These are phyloP conservation scores for Polydesmus complanatus DNA, from an alignment of 2,888 invertebrate species.

Conservation along the genomic window DNA sequence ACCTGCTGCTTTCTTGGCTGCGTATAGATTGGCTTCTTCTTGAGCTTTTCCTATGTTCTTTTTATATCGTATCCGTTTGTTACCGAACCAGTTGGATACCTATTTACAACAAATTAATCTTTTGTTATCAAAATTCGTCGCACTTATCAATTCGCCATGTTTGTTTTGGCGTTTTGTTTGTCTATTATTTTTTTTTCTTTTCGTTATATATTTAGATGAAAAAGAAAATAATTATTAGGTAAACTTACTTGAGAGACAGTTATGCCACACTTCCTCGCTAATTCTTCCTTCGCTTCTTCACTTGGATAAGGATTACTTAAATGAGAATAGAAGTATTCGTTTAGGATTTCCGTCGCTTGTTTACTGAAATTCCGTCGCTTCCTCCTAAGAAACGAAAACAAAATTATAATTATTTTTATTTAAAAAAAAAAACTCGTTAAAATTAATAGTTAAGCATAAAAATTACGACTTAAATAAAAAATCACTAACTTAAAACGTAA, in stretches of 20 bases:
- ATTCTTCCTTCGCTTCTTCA: slow-evolving; percentile 98
- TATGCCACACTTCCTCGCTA: slow-evolving; percentile 97
- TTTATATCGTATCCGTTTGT: slow-evolving; percentile 98
- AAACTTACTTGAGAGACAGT: slow-evolving; percentile 78
- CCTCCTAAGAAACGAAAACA: slow-evolving; percentile 32
- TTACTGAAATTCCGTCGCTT: slow-evolving; percentile 99
- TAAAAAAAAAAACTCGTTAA: not conserved
- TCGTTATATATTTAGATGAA: not conserved
- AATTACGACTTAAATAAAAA: too few relatives aligned
- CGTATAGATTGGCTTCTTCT: slow-evolving; percentile 97
- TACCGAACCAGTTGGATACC: slow-evolving; percentile 99
- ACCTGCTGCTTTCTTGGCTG: slow-evolving; percentile 76
- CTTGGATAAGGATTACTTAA: slow-evolving; percentile 99
- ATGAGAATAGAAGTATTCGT: slow-evolving; percentile 99
- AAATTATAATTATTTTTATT: not conserved
- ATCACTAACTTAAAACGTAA: too few relatives aligned
- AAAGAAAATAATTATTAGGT: not conserved
- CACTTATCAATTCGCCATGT: not conserved
- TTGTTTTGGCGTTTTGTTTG: not conserved
- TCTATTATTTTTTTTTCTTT: not conserved
- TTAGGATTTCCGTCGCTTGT: slow-evolving; percentile 97
- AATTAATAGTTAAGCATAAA: not conserved
- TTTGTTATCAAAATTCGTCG: not conserved
- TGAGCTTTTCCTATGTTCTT: slow-evolving; percentile 99
- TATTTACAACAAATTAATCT: slow-evolving; percentile 29